Evolutionary conservation across 2,797 vertebrate genomes (phyloP).

Genomic region (Cuculus canorus): DNA sequence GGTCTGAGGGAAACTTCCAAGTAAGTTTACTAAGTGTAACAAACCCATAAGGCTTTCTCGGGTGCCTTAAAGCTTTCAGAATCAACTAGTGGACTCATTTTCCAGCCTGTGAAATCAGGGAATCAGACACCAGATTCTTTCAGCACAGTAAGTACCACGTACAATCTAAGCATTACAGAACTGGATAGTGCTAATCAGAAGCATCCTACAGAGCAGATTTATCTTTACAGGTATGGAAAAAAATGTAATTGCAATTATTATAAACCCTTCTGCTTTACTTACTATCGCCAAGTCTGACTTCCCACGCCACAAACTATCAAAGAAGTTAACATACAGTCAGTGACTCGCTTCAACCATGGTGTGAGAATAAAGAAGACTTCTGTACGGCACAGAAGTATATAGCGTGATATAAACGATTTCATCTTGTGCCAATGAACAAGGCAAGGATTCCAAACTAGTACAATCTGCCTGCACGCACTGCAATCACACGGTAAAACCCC

Average conservation of each 20-base stretch:
- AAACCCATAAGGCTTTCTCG: not conserved
- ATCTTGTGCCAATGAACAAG: not conserved
- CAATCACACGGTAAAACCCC: not conserved
- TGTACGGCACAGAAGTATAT: rapidly evolving
- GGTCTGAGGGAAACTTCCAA: not conserved
- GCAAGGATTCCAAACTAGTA: not conserved
- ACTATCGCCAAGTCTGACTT: not conserved
- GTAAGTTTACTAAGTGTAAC: not conserved
- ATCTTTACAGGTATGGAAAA: not conserved
- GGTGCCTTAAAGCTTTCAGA: not conserved
- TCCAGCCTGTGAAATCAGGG: not conserved
- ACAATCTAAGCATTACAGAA: not conserved
- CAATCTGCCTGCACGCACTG: not conserved
- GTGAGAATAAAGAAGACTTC: not conserved
- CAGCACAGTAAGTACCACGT: not conserved
- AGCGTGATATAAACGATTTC: rapidly evolving
- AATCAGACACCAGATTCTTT: not conserved
- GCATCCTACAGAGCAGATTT: not conserved
- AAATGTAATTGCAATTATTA: not conserved
- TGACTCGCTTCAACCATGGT: rapidly evolving
- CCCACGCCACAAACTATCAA: not conserved
- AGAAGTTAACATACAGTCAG: not conserved
- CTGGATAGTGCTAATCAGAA: not conserved
- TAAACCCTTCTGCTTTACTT: not conserved
- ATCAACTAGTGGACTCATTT: not conserved